Evolutionary conservation across 2,888 invertebrate genomes (phyloP).

Genomic region (Aleiodes alternator): DNA sequence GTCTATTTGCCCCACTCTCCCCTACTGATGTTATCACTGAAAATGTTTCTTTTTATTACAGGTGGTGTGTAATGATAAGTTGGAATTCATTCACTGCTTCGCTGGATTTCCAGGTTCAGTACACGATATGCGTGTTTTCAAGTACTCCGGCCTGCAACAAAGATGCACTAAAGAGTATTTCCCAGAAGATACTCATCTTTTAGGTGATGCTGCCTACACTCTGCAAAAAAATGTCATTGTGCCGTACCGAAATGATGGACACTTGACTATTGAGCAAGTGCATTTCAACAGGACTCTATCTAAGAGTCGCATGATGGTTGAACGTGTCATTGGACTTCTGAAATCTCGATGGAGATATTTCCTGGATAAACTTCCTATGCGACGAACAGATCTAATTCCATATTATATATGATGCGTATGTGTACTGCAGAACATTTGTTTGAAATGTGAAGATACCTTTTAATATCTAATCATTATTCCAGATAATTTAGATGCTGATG

Average conservation of each 20-base stretch:
- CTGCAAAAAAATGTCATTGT: constrained; percentile 12
- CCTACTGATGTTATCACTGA: too few species aligned
- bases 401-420: constrained; percentile 7
- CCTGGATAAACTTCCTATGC: constrained; percentile 10
- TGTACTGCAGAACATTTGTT: constrained; percentile 31
- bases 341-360: constrained; percentile 26
- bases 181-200: constrained; percentile 37
- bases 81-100: constrained; percentile 49
- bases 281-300: constrained; percentile 2
- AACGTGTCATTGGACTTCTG: constrained; percentile 8
- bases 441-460: constrained; percentile 18
- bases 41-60: too few species aligned
- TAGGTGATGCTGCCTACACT: constrained; percentile 38
- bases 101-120: constrained; percentile 51
- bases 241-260: constrained; percentile 23
- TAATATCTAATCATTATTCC: constrained; percentile 18
- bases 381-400: constrained; percentile 17
- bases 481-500: background rate
- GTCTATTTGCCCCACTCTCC: too few species aligned
- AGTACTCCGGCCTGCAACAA: constrained; percentile 48
- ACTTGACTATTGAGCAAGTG: background rate
- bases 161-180: constrained; percentile 39
- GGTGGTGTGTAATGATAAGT: constrained; percentile 47
- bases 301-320: background rate
- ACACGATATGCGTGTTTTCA: constrained; percentile 50